phyloP scores from a whole-genome alignment of 1,140 invertebrate genomes.

The Ectropis grisescens region DNA sequence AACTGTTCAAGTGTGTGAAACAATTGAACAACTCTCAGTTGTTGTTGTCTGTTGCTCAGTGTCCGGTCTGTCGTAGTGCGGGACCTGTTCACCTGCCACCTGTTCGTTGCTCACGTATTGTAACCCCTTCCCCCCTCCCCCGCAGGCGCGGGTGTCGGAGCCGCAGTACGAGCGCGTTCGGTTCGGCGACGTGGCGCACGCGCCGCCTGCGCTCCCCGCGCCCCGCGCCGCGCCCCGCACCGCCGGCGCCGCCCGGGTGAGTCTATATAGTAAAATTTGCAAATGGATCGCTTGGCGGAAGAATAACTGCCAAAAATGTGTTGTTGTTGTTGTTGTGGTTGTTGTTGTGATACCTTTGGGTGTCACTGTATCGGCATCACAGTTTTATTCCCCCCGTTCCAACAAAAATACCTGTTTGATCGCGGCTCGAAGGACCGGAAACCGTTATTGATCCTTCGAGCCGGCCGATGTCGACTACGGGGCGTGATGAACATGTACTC shows the following conservation, averaged over 20 bases:
- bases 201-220: constrained; percentile 71
- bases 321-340: no score
- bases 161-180: constrained; percentile 67
- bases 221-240: no score
- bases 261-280: not conserved
- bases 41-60: no score
- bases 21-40: no score
- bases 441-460: not conserved
- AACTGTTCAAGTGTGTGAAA: no score
- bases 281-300: no score
- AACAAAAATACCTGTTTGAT: not conserved
- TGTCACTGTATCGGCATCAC: not conserved
- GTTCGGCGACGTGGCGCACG: constrained; percentile 79
- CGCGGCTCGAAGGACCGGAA: not conserved
- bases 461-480: not conserved
- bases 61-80: no score
- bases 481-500: not conserved
- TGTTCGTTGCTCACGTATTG: no score
- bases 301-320: not conserved
- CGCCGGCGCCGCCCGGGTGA: not conserved
- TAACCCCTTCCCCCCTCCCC: no score
- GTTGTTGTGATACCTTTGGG: no score
- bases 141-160: constrained; percentile 12
- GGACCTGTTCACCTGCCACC: no score
- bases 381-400: not conserved